Base-by-base conservation (phyloP, 1,140 invertebrate species). In the Drosophila tristis region DNA sequence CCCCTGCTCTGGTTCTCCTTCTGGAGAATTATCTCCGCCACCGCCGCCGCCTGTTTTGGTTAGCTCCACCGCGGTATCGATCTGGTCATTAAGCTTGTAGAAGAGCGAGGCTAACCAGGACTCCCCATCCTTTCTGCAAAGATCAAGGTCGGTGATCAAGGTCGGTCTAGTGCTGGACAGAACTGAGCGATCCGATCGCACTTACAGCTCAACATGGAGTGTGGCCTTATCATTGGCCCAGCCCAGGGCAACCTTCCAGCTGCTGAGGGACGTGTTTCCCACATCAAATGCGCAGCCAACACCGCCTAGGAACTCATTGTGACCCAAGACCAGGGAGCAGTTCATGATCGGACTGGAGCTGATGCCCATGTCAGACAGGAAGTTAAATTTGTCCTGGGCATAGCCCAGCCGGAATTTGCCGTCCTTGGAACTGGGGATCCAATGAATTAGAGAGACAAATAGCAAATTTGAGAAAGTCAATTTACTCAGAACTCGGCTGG, bases 141-240 rank as follows among this genome's bases (percentile, higher is more conserved):
- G 13, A 13, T 13, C 11, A 39, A 13, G 35, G 4, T 13, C 4
- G 4, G 31, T 13, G n/a, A 9, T 7, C 1, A 2, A 7, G 3
- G 6, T 11, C 13, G 3, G 15, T 25, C 4, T 1, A 53, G 20
- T 47, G 4, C 47, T 31, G 29, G 29, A 31, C 29, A 8, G 3
- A 20, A 58, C 9, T 25, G 2, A 7, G 11, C 2, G 9, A 13
- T 8, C 11, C 5, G 4, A 0, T 5, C 1, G 1, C 2, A 71
- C 85, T 80, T 68, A 89, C 84, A 84, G 11, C 64, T 89, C 84
- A 2, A 11, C 76, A 39, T 84, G 84, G 1, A 90, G 5, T 15
- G 73, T 73, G n/a, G 59, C 53, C 1, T 47, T 15, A 2, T 89
- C 84, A 20, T 89, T 71, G 5, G 31, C 6, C 65, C 66, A 89